A percentile compares a stretch with the other conserved stretches of the same genome.
Evolutionary conservation across 2,888 invertebrate species (phyloP).

Genomic region (Apamea epomidion): DNA sequence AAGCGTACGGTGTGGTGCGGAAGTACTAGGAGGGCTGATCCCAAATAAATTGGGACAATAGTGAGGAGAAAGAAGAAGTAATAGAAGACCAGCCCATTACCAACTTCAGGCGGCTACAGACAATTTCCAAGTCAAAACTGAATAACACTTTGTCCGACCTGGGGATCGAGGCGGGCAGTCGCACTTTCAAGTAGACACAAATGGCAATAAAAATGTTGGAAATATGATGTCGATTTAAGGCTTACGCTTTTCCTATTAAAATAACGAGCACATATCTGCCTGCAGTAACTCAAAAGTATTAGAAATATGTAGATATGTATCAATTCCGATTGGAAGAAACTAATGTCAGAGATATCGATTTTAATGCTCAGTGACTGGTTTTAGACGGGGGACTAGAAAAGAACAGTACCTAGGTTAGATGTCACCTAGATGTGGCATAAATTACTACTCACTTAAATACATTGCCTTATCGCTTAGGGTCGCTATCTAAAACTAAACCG

Average conservation of each 20-base stretch:
- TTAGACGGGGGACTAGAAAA: background rate
- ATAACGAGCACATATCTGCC: constrained; percentile 32
- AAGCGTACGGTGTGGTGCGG: background rate
- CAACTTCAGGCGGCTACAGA: background rate
- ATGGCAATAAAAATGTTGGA: background rate
- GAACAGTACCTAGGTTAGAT: background rate
- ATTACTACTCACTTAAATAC: constrained; percentile 1
- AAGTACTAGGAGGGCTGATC: background rate
- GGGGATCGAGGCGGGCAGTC: background rate
- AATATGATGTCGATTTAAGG: constrained; percentile 17
- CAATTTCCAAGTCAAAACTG: background rate
- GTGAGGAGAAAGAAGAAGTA: background rate
- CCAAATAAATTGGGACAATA: background rate
- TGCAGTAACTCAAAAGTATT: constrained; percentile 15
- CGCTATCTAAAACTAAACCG: background rate
- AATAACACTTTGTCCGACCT: background rate
- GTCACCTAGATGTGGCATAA: background rate
- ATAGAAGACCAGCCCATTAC: background rate
- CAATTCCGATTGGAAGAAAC: constrained; percentile 9
- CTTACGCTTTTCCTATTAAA: constrained; percentile 26
- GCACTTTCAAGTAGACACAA: background rate
- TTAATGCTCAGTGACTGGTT: constrained; percentile 1
- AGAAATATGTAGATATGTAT: constrained; percentile 15
- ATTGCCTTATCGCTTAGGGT: background rate
- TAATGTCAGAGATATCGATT: constrained; percentile 20